Evolutionary conservation across 1,140 invertebrate genomes (phyloP).

Genomic region (Papilio polyxenes): DNA sequence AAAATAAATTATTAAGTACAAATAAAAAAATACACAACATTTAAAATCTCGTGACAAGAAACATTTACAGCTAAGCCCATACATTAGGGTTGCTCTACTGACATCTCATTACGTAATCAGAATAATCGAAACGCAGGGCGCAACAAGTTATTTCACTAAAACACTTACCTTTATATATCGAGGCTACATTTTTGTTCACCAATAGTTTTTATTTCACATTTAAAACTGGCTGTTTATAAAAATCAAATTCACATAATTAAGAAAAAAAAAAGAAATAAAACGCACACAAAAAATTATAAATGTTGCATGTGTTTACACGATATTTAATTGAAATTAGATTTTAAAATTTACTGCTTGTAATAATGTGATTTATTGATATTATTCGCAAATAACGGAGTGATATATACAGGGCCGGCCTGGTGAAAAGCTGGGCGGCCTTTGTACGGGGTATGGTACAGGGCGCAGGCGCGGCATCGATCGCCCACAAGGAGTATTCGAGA

Average conservation of each 20-base stretch:
- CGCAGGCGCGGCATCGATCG: constrained; percentile 74
- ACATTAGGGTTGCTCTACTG: constrained; percentile 2
- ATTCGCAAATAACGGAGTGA: constrained; percentile 58
- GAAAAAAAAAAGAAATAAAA: constrained; percentile 10
- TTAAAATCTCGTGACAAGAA: constrained; percentile 2
- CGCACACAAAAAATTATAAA: not conserved
- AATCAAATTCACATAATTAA: not conserved
- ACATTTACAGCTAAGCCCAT: not conserved
- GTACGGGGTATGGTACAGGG: constrained; percentile 54
- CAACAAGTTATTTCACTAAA: constrained; percentile 22
- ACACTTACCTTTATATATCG: constrained; percentile 25
- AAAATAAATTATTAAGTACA: not conserved
- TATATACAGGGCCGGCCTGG: constrained; percentile 65
- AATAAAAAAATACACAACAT: not conserved
- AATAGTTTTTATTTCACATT: constrained; percentile 19
- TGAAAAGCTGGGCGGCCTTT: constrained; percentile 65
- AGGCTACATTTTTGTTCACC: constrained; percentile 26
- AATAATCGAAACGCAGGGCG: constrained; percentile 14
- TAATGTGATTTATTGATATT: constrained; percentile 39
- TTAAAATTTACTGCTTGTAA: constrained; percentile 38
- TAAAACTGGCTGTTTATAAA: constrained; percentile 21
- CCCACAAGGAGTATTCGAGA: constrained; percentile 26
- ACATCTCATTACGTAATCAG: constrained; percentile 36
- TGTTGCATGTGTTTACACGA: not conserved
- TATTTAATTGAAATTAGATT: constrained; percentile 33